Evolutionary conservation across 2,113 vertebrate genomes (phyloP), one percentile per base, ranked within the genome.

Genomic region (Pionites leucogaster): DNA sequence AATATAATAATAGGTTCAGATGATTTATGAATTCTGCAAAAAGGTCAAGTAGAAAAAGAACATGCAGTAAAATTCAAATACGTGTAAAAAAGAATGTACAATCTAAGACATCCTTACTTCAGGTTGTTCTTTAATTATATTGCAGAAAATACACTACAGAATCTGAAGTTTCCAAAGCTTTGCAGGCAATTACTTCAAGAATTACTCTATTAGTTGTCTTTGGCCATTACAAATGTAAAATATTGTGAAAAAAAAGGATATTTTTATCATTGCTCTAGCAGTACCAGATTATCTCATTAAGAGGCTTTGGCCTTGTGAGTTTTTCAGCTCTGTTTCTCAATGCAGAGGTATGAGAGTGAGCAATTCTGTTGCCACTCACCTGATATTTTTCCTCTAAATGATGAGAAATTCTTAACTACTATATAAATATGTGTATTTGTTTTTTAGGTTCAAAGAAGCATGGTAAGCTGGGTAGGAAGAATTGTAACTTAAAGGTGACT

Each of bases 371-470:
- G 3, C 68, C 53, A 33, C 65, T 94, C 82, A 81, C 46, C 76
- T 25, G 14, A 82, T 72, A 46, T 88, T 78, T 94, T 59, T 88
- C 60, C 63, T 94, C 60, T 31, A 67, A 92, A 60, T 9, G 37
- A 78, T 17, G 64, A 74, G 47, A 93, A 47, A 72, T 78, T 92
- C 60, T 86, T 86, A 81, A 33, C 53, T 93, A 82, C 59, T 94
- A 85, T 74, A 60, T 80, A 95, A 85, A 76, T 85, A 14, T 91
- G 33, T 86, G 41, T 88, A 59, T 79, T 74, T 92, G 47, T 71
- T 82, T 39, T 78, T 86, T 90, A 95, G 67, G 75, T 93, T 90
- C 82, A 88, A 69, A 72, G 87, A 95, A 91, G 55, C 87, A 82
- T 84, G 84, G 84, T 60, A 90, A 92, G n/a, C 64, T 96, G 71